Conservation (phyloP, 1,140 invertebrate species). For the Solen grandis region DNA sequence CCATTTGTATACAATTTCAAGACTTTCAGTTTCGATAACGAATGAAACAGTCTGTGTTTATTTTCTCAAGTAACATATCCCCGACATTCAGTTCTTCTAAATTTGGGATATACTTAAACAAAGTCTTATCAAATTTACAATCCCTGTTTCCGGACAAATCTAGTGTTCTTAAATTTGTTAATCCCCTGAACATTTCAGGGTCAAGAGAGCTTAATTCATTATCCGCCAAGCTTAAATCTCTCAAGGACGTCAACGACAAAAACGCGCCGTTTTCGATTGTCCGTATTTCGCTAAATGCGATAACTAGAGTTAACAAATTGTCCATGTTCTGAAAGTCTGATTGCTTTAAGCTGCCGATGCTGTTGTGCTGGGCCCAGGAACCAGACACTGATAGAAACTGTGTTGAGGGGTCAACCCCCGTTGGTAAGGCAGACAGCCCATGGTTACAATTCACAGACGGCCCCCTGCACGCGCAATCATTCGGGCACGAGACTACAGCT, state of each 20-base stretch:
- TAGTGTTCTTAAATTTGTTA: slow-evolving; percentile 21
- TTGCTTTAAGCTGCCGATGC: slow-evolving; percentile 11
- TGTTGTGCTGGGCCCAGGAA: neutral
- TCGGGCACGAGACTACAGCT: neutral
- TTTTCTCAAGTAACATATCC: slow-evolving; percentile 26
- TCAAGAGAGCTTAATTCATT: slow-evolving; percentile 23
- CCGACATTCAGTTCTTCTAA: slow-evolving; percentile 45
- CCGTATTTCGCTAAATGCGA: slow-evolving; percentile 32
- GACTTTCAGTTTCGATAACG: neutral
- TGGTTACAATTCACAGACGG: neutral
- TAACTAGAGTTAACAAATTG: neutral
- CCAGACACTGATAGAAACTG: slow-evolving; percentile 13
- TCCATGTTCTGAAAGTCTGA: neutral
- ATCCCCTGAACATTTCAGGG: slow-evolving; percentile 30
- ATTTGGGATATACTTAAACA: slow-evolving; percentile 18
- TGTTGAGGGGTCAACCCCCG: neutral
- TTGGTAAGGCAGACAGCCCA: neutral
- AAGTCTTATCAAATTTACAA: slow-evolving; percentile 33
- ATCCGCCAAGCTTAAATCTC: slow-evolving; percentile 15
- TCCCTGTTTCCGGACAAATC: slow-evolving; percentile 46
- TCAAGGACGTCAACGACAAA: neutral
- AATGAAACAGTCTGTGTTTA: slow-evolving; percentile 21
- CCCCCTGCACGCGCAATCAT: slow-evolving; percentile 13
- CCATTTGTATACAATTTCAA: slow-evolving; percentile 41
- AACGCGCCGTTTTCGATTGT: slow-evolving; percentile 26